These are phyloP conservation scores for Gymnoscelis rufifasciata DNA, from an alignment of 2,888 invertebrate species.

Conservation along the genomic window DNA sequence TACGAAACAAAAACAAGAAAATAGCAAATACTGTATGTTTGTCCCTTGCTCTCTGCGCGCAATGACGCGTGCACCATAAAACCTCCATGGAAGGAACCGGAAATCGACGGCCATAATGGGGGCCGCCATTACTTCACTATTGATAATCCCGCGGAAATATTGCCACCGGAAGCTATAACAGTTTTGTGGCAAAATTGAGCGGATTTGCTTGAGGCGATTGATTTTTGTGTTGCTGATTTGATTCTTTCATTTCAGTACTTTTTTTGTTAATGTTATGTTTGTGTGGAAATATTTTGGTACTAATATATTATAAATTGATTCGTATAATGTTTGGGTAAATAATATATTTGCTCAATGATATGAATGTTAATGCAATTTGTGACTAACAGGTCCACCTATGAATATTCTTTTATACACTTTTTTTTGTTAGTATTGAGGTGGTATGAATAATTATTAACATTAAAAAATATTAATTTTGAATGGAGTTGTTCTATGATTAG, in stretches of 20 bases:
- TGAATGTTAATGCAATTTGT: no score
- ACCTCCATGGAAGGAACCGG: conserved; percentile 62
- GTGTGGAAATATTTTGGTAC: no score
- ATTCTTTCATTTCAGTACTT: neutral
- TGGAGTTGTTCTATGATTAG: no score
- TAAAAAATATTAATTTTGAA: no score
- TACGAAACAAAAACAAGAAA: conserved; percentile 22
- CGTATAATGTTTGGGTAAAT: no score
- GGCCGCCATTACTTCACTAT: conserved; percentile 75
- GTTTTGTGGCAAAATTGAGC: conserved; percentile 77
- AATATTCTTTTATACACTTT: no score
- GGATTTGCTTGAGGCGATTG: conserved; percentile 45
- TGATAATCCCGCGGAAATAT: conserved; percentile 76
- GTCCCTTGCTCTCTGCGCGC: conserved; percentile 47
- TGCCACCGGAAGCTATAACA: conserved; percentile 75
- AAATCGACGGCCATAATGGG: conserved; percentile 76
- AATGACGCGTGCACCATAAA: conserved; percentile 77
- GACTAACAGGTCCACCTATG: no score
- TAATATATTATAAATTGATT: no score
- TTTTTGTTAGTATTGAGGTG: no score
- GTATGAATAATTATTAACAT: no score
- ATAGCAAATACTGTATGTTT: conserved; percentile 36
- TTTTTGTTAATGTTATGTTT: neutral
- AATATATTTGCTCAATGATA: no score
- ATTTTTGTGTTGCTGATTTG: conserved; percentile 20